Conservation (phyloP, 2,797 vertebrate genomes). For the Potorous gilbertii region DNA sequence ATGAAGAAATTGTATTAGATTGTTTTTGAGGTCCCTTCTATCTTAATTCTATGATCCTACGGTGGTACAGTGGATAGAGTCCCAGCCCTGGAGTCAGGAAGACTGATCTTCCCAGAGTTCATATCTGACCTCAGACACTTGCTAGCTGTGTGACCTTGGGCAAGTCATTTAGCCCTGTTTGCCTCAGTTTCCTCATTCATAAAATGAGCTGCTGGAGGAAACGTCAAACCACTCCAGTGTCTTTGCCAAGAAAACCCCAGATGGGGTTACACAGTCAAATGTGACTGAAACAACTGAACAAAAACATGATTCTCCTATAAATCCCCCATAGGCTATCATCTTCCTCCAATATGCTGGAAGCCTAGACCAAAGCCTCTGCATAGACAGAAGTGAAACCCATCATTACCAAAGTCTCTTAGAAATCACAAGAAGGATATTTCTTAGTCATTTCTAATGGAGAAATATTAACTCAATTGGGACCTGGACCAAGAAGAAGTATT, state of each 20-base stretch:
- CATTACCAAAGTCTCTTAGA: neutral
- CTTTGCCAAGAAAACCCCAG: neutral
- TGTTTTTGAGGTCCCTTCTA: neutral
- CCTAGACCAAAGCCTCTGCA: neutral
- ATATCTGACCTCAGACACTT: neutral
- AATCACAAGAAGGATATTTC: neutral
- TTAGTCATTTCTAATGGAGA: neutral
- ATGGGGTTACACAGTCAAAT: neutral
- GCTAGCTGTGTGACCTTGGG: too few species aligned
- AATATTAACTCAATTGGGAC: neutral
- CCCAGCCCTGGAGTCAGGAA: neutral
- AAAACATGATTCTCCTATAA: neutral
- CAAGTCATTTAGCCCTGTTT: neutral
- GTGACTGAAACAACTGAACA: neutral
- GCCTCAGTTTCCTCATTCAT: neutral
- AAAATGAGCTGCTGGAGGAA: neutral
- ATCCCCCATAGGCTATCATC: too few species aligned
- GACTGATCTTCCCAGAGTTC: neutral
- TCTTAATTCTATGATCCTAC: neutral
- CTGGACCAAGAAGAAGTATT: neutral
- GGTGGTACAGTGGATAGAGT: neutral
- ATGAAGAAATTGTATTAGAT: neutral
- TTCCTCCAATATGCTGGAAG: neutral
- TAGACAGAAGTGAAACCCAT: too few species aligned
- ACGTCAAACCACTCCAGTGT: neutral